Conservation (phyloP, 2,113 vertebrate genomes). For the Sarotherodon lohbergeri region DNA sequence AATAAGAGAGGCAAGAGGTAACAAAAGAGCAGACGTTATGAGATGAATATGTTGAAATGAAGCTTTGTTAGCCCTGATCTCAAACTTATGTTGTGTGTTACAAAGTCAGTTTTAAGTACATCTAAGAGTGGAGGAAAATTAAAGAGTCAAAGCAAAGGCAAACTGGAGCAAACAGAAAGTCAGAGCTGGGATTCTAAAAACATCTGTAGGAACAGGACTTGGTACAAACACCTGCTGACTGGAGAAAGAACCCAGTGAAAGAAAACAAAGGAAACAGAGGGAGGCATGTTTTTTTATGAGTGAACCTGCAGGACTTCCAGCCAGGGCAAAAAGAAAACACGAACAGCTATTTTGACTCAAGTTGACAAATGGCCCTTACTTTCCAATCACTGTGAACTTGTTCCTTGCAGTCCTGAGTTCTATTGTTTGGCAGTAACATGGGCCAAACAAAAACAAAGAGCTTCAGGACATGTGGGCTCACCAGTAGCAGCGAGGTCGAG, state of each 20-base stretch:
- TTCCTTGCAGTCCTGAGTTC: neutral
- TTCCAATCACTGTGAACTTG: slow-evolving; percentile 19
- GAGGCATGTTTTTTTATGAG: neutral
- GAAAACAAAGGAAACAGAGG: slow-evolving; percentile 20
- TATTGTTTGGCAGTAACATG: slow-evolving; percentile 10
- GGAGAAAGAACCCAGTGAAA: neutral
- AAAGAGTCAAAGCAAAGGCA: neutral
- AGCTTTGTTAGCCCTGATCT: neutral
- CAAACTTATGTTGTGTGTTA: neutral
- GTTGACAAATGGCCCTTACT: slow-evolving; percentile 34
- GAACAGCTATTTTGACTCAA: slow-evolving; percentile 19
- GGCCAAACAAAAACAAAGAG: neutral
- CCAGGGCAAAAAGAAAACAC: slow-evolving; percentile 6
- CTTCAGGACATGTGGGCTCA: neutral
- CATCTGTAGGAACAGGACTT: neutral
- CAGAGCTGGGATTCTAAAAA: neutral
- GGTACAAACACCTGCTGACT: slow-evolving; percentile 18
- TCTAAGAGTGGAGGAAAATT: neutral
- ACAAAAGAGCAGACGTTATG: neutral
- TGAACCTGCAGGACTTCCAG: slow-evolving; percentile 40
- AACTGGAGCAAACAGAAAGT: neutral
- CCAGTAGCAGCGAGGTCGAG: neutral
- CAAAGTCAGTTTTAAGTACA: neutral
- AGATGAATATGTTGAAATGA: neutral
- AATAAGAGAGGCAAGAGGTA: neutral